Percentiles rank a stretch among this genome's conserved stretches.
These are phyloP conservation scores for Rhagologus leucostigma DNA, from an alignment of 2,113 vertebrate genomes.

Conservation along the genomic window DNA sequence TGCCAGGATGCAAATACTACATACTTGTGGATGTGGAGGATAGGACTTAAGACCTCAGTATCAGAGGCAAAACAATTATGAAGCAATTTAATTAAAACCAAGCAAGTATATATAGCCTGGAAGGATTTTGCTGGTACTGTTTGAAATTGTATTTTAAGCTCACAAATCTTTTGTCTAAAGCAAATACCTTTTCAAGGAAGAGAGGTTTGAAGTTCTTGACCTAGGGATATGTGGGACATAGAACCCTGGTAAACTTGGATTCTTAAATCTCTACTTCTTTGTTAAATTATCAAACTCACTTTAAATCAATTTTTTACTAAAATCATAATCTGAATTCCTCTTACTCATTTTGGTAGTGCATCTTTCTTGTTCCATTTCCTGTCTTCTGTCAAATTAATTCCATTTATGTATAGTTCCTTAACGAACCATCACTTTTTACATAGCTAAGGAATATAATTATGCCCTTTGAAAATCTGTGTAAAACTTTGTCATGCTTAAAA, in stretches of 20 bases:
- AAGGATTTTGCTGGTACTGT: not conserved
- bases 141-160: not conserved
- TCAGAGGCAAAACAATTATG: not conserved
- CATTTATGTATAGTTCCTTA: constrained; percentile 13
- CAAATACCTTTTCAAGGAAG: not conserved
- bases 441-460: not conserved
- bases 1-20: not conserved
- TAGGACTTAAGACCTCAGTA: not conserved
- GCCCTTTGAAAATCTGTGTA: not conserved
- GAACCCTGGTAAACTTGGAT: constrained; percentile 4
- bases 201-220: not conserved
- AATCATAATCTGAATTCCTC: constrained; percentile 11
- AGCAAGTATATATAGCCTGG: not conserved
- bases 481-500: not conserved
- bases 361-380: constrained; percentile 18
- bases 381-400: constrained; percentile 52
- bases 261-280: not conserved
- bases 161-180: not conserved
- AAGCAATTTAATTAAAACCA: not conserved
- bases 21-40: not conserved
- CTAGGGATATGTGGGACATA: not conserved
- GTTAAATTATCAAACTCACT: not conserved
- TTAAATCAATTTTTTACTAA: constrained; percentile 40
- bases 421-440: not conserved
- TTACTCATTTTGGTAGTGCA: constrained; percentile 11